Conservation (phyloP, 2,888 invertebrate genomes). For the Papilio elwesi region DNA sequence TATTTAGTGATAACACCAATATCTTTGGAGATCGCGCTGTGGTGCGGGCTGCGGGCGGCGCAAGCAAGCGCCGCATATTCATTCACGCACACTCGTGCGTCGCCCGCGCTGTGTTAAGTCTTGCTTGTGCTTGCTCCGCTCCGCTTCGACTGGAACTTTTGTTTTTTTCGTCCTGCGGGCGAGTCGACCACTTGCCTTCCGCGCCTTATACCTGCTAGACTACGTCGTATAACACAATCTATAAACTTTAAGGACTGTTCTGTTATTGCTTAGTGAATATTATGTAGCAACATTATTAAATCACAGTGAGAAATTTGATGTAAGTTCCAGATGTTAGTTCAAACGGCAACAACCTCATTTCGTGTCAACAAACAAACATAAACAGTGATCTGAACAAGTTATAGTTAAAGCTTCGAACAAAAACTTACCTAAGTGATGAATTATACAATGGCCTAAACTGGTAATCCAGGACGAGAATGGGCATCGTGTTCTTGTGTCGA, state of each 20-base stretch:
- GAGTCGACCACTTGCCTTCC: conserved; percentile 63
- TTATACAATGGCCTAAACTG: conserved; percentile 77
- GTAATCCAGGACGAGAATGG: conserved; percentile 75
- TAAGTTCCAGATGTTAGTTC: conserved; percentile 71
- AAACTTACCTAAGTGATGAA: conserved; percentile 67
- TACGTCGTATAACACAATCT: conserved; percentile 50
- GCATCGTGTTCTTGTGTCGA: conserved; percentile 62
- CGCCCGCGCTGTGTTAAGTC: conserved; percentile 62
- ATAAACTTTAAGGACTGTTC: conserved; percentile 50
- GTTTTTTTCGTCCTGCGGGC: conserved; percentile 61
- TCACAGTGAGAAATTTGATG: conserved; percentile 70
- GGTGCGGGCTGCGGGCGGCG: conserved; percentile 53
- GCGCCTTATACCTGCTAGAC: conserved; percentile 67
- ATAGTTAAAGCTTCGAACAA: conserved; percentile 60
- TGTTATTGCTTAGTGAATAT: conserved; percentile 41
- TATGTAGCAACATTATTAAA: conserved; percentile 46
- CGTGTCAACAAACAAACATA: conserved; percentile 80
- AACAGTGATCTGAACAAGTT: conserved; percentile 77
- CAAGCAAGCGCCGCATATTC: conserved; percentile 52
- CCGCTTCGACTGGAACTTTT: conserved; percentile 58
- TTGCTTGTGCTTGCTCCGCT: conserved; percentile 48
- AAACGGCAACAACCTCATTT: conserved; percentile 74
- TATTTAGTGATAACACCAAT: conserved; percentile 41
- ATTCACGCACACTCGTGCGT: conserved; percentile 79
- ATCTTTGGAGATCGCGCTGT: conserved; percentile 40